Evolutionary conservation across 2,797 vertebrate species (phyloP), one percentile per base, ranked within the genome.

Genomic region (Sebastes hopkinsi): DNA sequence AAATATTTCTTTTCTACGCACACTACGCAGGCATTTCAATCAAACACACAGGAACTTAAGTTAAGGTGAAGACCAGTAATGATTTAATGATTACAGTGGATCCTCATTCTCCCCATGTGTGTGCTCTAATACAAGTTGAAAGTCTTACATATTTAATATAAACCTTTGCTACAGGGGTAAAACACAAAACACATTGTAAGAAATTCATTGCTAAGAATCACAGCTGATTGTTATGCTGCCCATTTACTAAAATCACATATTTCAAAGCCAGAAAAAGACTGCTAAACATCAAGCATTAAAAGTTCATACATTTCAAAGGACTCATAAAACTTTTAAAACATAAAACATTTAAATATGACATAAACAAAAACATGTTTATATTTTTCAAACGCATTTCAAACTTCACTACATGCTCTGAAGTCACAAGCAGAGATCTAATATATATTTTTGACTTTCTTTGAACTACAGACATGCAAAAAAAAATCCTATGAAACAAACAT

Each of bases 341-440:
- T 79, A 12, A 83, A 73, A 79, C 22, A 54, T 75, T 75, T 23
- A 61, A 66, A 62, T 52, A 29, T 68, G 38, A 54, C 61, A 61
- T 61, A 22, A 60, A 70, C 10, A 62, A 66, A 64, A 71, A 77
- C 32, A 72, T 70, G 25, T 70, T 75, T 27, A 36, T 38, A 22
- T 62, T 18, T 72, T 59, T 46, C 23, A 34, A 50, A 34, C 20
- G 62, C 2, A 18, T 60, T 58, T 46, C n/a, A 67, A 79, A 56
- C 9, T 11, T 62, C 27, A 22, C 8, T 10, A 13, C n/a, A 67
- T 23, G 42, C 25, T 13, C 20, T n/a, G 6, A 36, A 30, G 6
- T 56, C 50, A 30, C 46, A 56, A 16, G 56, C n/a, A 61, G 42
- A 16, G 3, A 34, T 34, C 32, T 34, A 62, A 55, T 71, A 18